A percentile compares a stretch with the other conserved stretches of the same genome.
These are phyloP conservation scores for Montifringilla adamsi DNA, from an alignment of 2,113 vertebrate species.

Conservation along the genomic window DNA sequence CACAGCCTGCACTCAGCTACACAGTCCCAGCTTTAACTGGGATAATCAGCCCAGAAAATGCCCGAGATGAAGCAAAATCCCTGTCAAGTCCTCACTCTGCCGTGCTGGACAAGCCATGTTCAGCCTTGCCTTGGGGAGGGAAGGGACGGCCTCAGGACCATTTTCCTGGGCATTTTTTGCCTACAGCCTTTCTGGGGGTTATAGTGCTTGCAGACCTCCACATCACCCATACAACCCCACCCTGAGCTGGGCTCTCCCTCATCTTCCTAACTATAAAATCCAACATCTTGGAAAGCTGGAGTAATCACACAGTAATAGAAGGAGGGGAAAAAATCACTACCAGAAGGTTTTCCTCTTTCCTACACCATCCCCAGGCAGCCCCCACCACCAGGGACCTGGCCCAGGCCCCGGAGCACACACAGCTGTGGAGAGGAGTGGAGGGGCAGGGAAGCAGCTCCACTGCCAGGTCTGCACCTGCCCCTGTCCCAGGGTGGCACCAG, in stretches of 20 bases:
- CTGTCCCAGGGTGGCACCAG: neutral
- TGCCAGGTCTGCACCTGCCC: neutral
- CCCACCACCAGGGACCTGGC: accelerated
- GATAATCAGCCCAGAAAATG: neutral
- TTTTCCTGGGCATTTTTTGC: neutral
- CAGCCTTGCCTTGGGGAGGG: neutral
- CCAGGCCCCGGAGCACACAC: neutral
- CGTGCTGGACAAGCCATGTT: accelerated
- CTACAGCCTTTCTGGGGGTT: neutral
- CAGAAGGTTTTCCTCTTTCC: neutral
- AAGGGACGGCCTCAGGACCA: neutral
- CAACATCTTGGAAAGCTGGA: neutral
- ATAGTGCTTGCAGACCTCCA: neutral
- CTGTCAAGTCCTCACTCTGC: accelerated
- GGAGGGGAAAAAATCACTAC: neutral
- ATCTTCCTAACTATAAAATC: neutral
- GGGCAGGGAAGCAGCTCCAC: neutral
- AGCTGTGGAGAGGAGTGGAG: neutral
- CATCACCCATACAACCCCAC: neutral
- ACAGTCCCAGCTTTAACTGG: neutral
- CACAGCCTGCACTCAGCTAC: neutral
- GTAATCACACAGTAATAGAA: neutral
- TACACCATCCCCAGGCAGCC: neutral
- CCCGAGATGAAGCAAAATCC: accelerated
- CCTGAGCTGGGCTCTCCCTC: accelerated